Evolutionary conservation across 2,113 vertebrate species (phyloP), one percentile per base, ranked within the genome.

Genomic region (Datnioides undecimradiatus): DNA sequence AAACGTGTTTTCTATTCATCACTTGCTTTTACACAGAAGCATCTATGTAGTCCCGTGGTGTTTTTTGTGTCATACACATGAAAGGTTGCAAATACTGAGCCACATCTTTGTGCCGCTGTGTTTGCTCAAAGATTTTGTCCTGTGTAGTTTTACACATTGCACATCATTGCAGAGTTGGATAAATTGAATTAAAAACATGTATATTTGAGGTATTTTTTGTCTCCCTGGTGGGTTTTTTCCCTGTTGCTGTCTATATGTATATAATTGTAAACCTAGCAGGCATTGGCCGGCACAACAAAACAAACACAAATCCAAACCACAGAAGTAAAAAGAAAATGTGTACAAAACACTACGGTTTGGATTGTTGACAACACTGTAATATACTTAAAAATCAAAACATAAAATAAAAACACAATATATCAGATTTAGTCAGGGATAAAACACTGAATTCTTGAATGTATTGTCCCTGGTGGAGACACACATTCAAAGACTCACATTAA

Each of bases 91-190:
- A 31, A 78, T 45, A 40, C 41, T 57, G 76, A 80, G 14, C 49
- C 25, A 51, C 43, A 79, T 58, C 19, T 66, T 78, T 43, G 40
- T 68, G 62, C 55, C 13, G 41, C 25, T 13, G 3, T 74, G 40
- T 67, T 52, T 57, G 36, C 6, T 12, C 51, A 65, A 71, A 2
- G 25, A 73, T 84, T 80, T 34, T 73, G 46, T 69, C 11, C 17
- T 52, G 59, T 66, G 41, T 63, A 68, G 45, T 64, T 83, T 88
- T 79, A 73, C 73, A 77, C 59, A 83, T 85, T 8, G 14, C 12
- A 48, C 41, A 51, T 58, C 64, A 60, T 41, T 52, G 63, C n/a
- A 59, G 13, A 58, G 23, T 43, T 55, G 8, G 36, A 38, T 64
- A 2, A 33, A 46, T 34, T 31, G 0, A 63, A 85, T 86, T 88